These are phyloP conservation scores for Tachyglossus aculeatus DNA, from an alignment of 2,797 vertebrate species.

Conservation along the genomic window DNA sequence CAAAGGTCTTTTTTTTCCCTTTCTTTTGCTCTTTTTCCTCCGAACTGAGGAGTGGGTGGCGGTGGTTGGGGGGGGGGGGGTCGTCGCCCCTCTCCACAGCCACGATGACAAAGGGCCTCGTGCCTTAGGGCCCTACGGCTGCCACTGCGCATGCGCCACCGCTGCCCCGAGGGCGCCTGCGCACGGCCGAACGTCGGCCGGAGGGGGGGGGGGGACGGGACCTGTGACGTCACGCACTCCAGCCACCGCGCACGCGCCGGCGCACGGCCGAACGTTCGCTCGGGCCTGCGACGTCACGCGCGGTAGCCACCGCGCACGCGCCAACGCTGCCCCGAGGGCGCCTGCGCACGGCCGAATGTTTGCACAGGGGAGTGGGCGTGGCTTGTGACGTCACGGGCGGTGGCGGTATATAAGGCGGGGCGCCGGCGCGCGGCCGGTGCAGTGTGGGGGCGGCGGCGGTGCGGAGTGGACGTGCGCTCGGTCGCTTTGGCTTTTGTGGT, in stretches of 20 bases:
- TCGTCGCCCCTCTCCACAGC: too few relatives aligned
- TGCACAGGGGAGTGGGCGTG: neutral
- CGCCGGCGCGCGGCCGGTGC: neutral
- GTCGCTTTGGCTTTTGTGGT: neutral
- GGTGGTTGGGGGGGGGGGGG: too few relatives aligned
- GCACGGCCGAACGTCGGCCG: neutral
- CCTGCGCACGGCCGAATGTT: neutral
- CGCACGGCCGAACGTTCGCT: too few relatives aligned
- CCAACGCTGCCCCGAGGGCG: neutral
- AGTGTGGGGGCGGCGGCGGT: rapidly evolving
- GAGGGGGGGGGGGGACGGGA: rapidly evolving
- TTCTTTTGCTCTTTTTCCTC: too few relatives aligned
- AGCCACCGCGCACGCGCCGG: neutral
- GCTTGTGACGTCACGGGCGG: rapidly evolving
- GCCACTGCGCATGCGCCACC: rapidly evolving
- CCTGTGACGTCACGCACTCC: constrained; percentile 7
- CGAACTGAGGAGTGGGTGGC: too few relatives aligned
- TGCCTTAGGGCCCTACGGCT: rapidly evolving
- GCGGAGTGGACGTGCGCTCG: rapidly evolving
- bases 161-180: neutral
- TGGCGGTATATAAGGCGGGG: rapidly evolving
- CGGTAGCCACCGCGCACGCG: neutral
- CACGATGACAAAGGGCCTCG: too few relatives aligned
- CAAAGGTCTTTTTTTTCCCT: too few relatives aligned
- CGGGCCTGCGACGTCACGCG: neutral